Evolutionary conservation across 2,113 vertebrate genomes (phyloP).

Genomic region (Zonotrichia leucophrys): DNA sequence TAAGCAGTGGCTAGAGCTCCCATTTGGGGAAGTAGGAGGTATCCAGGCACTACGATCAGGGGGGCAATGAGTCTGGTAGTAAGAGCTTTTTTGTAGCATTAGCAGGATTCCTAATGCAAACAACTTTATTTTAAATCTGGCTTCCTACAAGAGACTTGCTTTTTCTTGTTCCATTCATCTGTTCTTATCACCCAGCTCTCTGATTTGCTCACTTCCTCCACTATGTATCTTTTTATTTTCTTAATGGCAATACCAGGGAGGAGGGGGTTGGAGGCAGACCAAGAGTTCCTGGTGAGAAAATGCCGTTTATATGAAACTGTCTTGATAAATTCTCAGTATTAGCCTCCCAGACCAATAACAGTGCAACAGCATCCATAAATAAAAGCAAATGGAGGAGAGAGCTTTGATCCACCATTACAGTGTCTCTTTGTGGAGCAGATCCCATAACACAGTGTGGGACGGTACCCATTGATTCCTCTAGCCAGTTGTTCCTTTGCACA

Average conservation of each 20-base stretch:
- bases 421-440: background rate
- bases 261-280: background rate
- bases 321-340: background rate
- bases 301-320: background rate
- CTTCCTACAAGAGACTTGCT: background rate
- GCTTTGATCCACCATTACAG: background rate
- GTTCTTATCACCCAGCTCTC: background rate
- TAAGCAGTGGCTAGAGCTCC: background rate
- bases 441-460: accelerated
- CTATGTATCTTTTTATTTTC: background rate
- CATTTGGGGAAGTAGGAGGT: background rate
- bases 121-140: background rate
- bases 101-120: background rate
- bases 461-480: background rate
- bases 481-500: background rate
- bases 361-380: background rate
- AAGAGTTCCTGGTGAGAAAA: background rate
- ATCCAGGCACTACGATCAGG: background rate
- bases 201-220: background rate
- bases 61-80: background rate
- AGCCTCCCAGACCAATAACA: background rate
- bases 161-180: background rate
- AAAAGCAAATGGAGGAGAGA: background rate
- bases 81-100: background rate
- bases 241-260: background rate